Evolutionary conservation across 2,888 invertebrate genomes (phyloP), one percentile per base, ranked within the genome.

Genomic region (Drosophila pegasa): DNA sequence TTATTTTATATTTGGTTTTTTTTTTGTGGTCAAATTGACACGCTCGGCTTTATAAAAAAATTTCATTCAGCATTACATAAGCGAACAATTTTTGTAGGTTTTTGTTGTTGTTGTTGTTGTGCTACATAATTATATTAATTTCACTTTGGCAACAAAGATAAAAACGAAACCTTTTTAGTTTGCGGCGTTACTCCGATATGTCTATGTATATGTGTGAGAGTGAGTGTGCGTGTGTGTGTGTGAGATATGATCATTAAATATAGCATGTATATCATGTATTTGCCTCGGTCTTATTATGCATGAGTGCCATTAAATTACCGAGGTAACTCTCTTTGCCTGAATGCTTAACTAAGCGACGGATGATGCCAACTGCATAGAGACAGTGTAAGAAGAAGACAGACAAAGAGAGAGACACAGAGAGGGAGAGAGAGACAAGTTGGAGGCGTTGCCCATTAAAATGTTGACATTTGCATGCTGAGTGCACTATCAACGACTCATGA

Each of bases 401-500:
- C 3, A n/a, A 25, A 35, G 20, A 27, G 29, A 12, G 22, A 33
- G 20, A 14, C 9, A 33, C 8, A 20, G 25, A 8, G 20, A 7
- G 14, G 14, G 18, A 33, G 16, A 8, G 20, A 14, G 33, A 12
- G 25, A 18, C 16, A 2, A 18, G 4, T 52, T 41, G 51, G 41
- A 59, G 61, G 60, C 60, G 62, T 48, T 75, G 45, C 37, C 48
- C 57, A 76, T 58, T 60, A 64, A 65, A 64, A 73, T 68, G 82
- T 85, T 84, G 79, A 86, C 89, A 86, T 88, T 86, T 88, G 87
- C 89, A 89, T 89, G 89, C 88, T 80, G 72, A 86, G 78, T 89
- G 85, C 85, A 75, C 67, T 71, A 70, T 57, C 72, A 83, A 71
- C 83, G 70, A 88, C 60, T 81, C 89, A 75, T 82, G 79, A 81